Evolutionary conservation across 2,888 invertebrate species (phyloP), one percentile per base, ranked within the genome.

Genomic region (Sphaerophoria rueppellii): DNA sequence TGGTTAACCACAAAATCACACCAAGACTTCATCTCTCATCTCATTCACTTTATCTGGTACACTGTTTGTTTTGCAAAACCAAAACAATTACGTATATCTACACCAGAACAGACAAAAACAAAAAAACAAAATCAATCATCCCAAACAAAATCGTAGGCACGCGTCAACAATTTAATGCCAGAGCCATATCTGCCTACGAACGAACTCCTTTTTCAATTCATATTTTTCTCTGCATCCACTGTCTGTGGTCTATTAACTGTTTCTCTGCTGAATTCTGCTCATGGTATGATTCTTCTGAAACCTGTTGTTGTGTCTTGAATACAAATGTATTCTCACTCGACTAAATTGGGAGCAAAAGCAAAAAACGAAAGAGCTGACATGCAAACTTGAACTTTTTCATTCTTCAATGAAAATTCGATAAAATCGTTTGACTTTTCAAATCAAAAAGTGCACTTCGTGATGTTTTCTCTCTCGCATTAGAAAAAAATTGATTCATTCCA

Each of bases 141-240:
- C 58, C 52, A 37, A 74, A 58, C 40, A 76, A 81, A 85, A 70
- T 70, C 65, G 58, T 69, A 81, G 76, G 81, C 85, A 85, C 85
- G 81, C 81, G 85, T 85, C 85, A 65, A 77, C 85, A 77, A 85
- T 85, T 85, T 85, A 77, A 85, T 80, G 50, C 58, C 63, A 73
- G 52, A 70, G 50, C 58, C 63, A 73, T 43, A 70, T 35, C 52
- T 50, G 52, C 50, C 70, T 60, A 52, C 74, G 63, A 50, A 58
- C 24, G 70, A n/a, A 43, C 61, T 54, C 37, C 32, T 40, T 54
- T 35, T 16, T 48, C 11, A 50, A 77, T 52, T 40, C 46, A 24
- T 24, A 57, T 52, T 34, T 73, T 52, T 40, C 61, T 50, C 24
- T 34, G 6, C 50, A 74, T 74, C 74, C 58, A 37, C 61, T 37